phyloP scores from a whole-genome alignment of 2,888 invertebrate genomes.

The Lymantria dispar region DNA sequence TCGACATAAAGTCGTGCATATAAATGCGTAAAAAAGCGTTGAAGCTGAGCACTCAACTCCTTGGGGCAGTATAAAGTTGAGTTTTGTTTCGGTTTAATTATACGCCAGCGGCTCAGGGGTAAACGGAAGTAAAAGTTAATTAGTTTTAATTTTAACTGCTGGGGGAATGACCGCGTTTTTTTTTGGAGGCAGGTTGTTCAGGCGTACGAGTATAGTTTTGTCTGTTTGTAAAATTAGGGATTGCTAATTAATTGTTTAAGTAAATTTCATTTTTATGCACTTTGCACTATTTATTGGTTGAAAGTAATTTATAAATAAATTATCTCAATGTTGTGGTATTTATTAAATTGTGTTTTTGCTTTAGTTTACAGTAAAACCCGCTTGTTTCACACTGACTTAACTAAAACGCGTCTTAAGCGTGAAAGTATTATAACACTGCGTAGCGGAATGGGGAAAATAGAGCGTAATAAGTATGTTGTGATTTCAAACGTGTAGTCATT shows the following conservation, averaged over 20 bases:
- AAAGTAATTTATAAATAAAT: too few relatives aligned
- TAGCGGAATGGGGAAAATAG: too few relatives aligned
- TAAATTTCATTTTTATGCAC: neutral
- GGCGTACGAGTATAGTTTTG: constrained; percentile 3
- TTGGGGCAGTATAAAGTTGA: constrained; percentile 62
- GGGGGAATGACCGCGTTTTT: constrained; percentile 29
- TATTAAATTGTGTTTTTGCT: too few relatives aligned
- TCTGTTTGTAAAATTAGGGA: constrained; percentile 1
- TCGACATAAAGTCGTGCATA: constrained; percentile 25
- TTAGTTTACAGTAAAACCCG: too few relatives aligned
- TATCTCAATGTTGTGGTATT: too few relatives aligned
- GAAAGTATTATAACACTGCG: too few relatives aligned
- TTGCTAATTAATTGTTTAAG: constrained; percentile 9
- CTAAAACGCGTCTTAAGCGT: too few relatives aligned
- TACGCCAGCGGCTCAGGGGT: constrained; percentile 50
- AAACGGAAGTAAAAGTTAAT: constrained; percentile 69
- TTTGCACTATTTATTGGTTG: too few relatives aligned
- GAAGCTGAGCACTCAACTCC: constrained; percentile 40
- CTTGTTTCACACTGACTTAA: too few relatives aligned
- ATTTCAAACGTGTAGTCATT: too few relatives aligned
- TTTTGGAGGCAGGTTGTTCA: constrained; percentile 3
- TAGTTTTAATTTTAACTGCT: constrained; percentile 72
- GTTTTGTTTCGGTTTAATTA: constrained; percentile 75
- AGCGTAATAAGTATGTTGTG: too few relatives aligned
- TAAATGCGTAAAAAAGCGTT: constrained; percentile 30